A percentile compares a stretch with the other conserved stretches of the same genome.
Conservation (phyloP, 2,113 vertebrate species). For the Sorex araneus region DNA sequence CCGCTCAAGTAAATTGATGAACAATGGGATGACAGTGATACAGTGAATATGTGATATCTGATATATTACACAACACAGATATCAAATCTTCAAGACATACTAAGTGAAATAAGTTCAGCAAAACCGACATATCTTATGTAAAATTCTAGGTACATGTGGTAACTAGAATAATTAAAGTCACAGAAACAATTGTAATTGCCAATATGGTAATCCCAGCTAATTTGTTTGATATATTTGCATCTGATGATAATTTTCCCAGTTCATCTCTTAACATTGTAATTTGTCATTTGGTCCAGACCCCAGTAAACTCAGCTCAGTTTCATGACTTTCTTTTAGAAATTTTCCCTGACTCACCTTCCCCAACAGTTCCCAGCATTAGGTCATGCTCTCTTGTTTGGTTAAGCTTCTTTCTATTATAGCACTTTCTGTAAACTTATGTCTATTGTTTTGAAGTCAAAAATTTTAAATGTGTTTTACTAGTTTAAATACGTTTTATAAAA, state of each 20-base stretch:
- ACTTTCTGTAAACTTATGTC: not conserved
- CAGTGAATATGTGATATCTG: no score
- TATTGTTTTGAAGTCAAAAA: not conserved
- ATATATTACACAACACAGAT: slow-evolving; percentile 4
- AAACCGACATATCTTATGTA: not conserved
- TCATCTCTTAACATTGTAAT: not conserved
- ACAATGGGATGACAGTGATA: no score
- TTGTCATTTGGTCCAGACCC: not conserved
- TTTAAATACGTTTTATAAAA: not conserved
- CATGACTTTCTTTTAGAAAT: not conserved
- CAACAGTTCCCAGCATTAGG: no score
- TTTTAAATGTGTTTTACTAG: not conserved
- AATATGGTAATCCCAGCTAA: no score
- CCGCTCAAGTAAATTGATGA: no score
- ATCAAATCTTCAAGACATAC: no score
- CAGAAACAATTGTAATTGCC: no score
- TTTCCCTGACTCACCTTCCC: not conserved
- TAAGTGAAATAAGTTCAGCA: not conserved
- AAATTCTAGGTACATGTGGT: not conserved
- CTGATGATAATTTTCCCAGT: not conserved
- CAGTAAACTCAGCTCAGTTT: not conserved
- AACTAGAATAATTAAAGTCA: not conserved
- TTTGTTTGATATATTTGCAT: not conserved
- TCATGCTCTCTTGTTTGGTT: not conserved
- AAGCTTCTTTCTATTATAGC: not conserved